A percentile compares a stretch with the other conserved stretches of the same genome.
Evolutionary conservation across 2,888 invertebrate species (phyloP).

Genomic region (Stratiomys singularior): DNA sequence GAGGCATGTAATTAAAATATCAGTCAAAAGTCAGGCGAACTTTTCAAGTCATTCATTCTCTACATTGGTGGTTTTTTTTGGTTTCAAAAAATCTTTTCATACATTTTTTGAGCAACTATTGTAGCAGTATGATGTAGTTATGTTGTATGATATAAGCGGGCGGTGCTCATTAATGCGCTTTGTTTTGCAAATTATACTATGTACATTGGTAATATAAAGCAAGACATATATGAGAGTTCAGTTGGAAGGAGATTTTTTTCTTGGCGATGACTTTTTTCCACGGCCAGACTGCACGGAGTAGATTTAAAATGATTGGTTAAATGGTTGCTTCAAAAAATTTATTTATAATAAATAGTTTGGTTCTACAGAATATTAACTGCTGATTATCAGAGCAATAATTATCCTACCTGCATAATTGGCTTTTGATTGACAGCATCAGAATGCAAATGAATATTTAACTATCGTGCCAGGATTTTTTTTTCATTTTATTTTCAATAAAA

Average conservation of each 20-base stretch:
- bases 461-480: too few species aligned
- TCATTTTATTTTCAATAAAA: too few species aligned
- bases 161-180: slow-evolving; percentile 44
- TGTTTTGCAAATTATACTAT: slow-evolving; percentile 38
- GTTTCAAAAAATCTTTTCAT: neutral
- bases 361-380: slow-evolving; percentile 14
- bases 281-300: neutral
- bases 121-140: neutral
- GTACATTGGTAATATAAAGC: neutral
- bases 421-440: slow-evolving; percentile 10
- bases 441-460: neutral
- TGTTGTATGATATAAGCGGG: slow-evolving; percentile 6
- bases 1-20: slow-evolving; percentile 50
- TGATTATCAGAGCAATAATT: slow-evolving; percentile 12
- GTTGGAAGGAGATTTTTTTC: neutral
- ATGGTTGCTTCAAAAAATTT: slow-evolving; percentile 15
- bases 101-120: neutral
- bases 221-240: neutral
- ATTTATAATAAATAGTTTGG: slow-evolving; percentile 31
- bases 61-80: neutral
- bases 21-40: slow-evolving; percentile 49
- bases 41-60: slow-evolving; percentile 16
- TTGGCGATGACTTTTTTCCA: neutral
- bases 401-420: slow-evolving; percentile 7
- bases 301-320: neutral